Percentiles rank a stretch among this genome's conserved stretches.
These are phyloP conservation scores for Gallirallus australis DNA, from an alignment of 2,797 vertebrate species.

Conservation along the genomic window DNA sequence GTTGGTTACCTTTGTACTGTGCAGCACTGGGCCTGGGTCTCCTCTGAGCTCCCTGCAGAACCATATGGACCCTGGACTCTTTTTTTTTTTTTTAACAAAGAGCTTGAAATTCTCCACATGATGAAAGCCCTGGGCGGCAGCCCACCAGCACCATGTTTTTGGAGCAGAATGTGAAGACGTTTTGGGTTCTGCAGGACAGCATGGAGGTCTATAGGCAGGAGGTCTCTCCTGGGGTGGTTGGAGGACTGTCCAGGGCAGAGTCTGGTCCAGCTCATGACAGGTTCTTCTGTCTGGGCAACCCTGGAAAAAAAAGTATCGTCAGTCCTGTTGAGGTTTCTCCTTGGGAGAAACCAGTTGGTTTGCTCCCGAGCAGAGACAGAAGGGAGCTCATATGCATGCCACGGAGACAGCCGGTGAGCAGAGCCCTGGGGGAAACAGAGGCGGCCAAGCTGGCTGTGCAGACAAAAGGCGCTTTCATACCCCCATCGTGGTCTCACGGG, in stretches of 20 bases:
- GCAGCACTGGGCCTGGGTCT: neutral
- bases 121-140: neutral
- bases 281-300: neutral
- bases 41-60: neutral
- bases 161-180: neutral
- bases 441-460: constrained; percentile 42
- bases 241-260: neutral
- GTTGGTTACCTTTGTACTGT: neutral
- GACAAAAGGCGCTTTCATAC: neutral
- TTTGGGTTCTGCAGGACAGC: neutral
- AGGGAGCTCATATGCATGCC: constrained; percentile 67
- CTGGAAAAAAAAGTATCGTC: neutral
- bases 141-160: neutral
- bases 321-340: neutral
- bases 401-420: constrained; percentile 20
- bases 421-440: constrained; percentile 6
- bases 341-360: constrained; percentile 59
- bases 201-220: neutral
- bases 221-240: neutral
- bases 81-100: neutral
- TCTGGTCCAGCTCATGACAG: neutral
- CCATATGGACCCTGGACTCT: neutral
- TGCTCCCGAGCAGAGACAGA: constrained; percentile 45
- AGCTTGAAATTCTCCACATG: neutral
- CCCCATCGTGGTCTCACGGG: neutral